Percentiles rank a stretch among this genome's conserved stretches.
Conservation (phyloP, 2,888 invertebrate species). For the Melinopterus prodromus region DNA sequence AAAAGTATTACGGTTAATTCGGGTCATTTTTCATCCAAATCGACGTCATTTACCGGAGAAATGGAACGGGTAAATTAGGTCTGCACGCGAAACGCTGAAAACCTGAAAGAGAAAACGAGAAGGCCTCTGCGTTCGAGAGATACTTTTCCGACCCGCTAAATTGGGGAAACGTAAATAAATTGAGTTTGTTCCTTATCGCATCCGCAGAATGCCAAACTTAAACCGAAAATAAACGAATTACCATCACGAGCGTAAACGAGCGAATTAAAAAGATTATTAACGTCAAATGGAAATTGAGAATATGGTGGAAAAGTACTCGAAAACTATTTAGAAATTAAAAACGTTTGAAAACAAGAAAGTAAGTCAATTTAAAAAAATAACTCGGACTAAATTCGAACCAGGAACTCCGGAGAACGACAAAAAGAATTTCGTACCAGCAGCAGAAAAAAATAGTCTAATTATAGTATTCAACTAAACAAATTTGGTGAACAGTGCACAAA, state of each 20-base stretch:
- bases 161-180: slow-evolving; percentile 4
- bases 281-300: too few relatives aligned
- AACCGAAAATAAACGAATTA: neutral
- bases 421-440: too few relatives aligned
- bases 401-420: too few relatives aligned
- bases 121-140: neutral
- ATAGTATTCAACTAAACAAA: too few relatives aligned
- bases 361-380: too few relatives aligned
- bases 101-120: too few relatives aligned
- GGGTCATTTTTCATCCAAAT: neutral
- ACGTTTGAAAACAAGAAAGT: too few relatives aligned
- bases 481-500: neutral
- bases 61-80: neutral
- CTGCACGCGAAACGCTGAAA: neutral
- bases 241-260: neutral
- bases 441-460: too few relatives aligned
- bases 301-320: too few relatives aligned
- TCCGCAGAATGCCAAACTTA: neutral
- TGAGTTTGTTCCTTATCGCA: neutral
- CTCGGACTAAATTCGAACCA: too few relatives aligned
- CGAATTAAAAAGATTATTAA: too few relatives aligned
- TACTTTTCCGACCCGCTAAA: neutral
- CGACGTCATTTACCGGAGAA: neutral
- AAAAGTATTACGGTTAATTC: neutral
- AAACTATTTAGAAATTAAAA: too few relatives aligned